These are phyloP conservation scores for Arion vulgaris DNA, from an alignment of 1,140 invertebrate species.

Conservation along the genomic window DNA sequence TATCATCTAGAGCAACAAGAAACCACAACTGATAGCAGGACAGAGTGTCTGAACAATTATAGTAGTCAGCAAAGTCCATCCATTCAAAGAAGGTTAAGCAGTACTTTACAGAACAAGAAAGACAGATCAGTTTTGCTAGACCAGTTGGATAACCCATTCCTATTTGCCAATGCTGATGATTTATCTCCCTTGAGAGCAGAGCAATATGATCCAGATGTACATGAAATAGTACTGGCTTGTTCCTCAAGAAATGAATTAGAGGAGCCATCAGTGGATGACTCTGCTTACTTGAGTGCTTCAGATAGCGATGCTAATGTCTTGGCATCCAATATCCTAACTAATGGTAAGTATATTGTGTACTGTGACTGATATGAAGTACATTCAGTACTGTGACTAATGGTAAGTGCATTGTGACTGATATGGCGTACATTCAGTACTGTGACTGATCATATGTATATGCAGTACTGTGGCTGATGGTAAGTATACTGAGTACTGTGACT, in stretches of 20 bases:
- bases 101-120: background rate
- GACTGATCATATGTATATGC: too few relatives aligned
- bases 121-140: slow-evolving; percentile 2
- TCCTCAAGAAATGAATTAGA: too few relatives aligned
- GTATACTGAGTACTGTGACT: too few relatives aligned
- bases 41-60: background rate
- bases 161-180: background rate
- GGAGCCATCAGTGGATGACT: slow-evolving; percentile 6
- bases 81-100: background rate
- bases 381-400: too few relatives aligned
- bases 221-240: background rate
- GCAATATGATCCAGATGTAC: background rate
- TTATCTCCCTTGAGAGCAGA: background rate
- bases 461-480: too few relatives aligned
- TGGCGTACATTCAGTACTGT: too few relatives aligned
- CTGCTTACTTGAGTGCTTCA: background rate
- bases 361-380: too few relatives aligned
- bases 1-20: background rate
- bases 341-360: slow-evolving; percentile 28
- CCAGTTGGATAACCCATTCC: background rate
- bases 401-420: too few relatives aligned
- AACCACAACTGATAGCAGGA: background rate
- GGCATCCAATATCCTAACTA: background rate
- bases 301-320: background rate
- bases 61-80: background rate